Conservation (phyloP, 2,888 invertebrate species). For the Hermaeophaga mercurialis region DNA sequence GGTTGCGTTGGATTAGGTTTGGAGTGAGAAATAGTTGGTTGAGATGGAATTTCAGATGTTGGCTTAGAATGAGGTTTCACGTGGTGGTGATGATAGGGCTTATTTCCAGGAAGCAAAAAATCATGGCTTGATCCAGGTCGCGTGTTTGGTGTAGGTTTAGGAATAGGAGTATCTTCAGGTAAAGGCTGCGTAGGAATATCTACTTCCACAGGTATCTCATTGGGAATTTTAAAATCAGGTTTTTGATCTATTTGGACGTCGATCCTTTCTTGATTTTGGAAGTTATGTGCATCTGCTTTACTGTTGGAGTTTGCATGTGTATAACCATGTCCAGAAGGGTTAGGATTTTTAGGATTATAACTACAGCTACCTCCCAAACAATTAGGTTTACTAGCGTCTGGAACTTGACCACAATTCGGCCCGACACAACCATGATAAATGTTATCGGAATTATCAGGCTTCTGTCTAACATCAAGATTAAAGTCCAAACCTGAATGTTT, state of each 20-base stretch:
- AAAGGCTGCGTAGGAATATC: too few relatives aligned
- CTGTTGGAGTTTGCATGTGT: not conserved
- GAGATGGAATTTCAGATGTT: not conserved
- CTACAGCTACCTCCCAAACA: too few relatives aligned
- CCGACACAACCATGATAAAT: not conserved
- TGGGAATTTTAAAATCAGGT: not conserved
- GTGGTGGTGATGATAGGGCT: constrained; percentile 10
- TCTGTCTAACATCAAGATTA: constrained; percentile 2
- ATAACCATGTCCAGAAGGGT: not conserved
- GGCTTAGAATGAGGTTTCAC: constrained; percentile 2
- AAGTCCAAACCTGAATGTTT: not conserved
- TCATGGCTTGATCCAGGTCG: constrained; percentile 1
- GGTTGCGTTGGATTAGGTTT: too few relatives aligned
- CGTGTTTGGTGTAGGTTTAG: not conserved
- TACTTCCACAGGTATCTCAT: not conserved
- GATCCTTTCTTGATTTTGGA: constrained; percentile 3
- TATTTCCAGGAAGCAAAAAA: constrained; percentile 21
- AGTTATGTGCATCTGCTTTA: not conserved
- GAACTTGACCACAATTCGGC: not conserved
- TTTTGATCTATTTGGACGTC: not conserved
- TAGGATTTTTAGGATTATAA: not conserved
- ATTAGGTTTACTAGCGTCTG: not conserved
- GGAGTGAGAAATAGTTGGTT: not conserved
- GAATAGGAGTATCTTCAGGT: not conserved
- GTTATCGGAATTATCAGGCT: not conserved